These are phyloP conservation scores for Melinaea marsaeus DNA, from an alignment of 2,888 invertebrate genomes.

Conservation along the genomic window DNA sequence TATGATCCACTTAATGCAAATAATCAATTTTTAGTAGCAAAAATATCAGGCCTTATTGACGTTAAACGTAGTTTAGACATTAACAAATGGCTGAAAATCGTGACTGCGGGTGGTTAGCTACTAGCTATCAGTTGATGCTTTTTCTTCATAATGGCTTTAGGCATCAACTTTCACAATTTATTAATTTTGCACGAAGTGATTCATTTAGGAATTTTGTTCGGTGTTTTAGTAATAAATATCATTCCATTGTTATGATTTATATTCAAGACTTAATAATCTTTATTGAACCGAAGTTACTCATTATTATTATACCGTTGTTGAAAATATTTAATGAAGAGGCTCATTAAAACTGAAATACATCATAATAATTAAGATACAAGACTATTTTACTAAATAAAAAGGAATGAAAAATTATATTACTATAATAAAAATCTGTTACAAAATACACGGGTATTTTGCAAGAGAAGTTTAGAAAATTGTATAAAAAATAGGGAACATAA, in stretches of 20 bases:
- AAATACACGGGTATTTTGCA: too few relatives aligned
- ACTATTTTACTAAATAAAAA: not conserved
- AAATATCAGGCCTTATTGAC: constrained; percentile 5
- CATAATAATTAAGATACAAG: not conserved
- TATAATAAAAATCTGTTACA: too few relatives aligned
- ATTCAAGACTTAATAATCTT: not conserved
- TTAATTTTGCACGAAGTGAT: constrained; percentile 21
- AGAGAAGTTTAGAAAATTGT: too few relatives aligned
- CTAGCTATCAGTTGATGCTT: constrained; percentile 22
- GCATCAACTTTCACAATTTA: constrained; percentile 18
- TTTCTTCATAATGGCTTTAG: constrained; percentile 17
- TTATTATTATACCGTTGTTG: not conserved
- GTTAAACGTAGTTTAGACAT: constrained; percentile 30
- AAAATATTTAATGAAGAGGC: not conserved
- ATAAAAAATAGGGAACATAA: too few relatives aligned
- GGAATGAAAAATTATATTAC: too few relatives aligned
- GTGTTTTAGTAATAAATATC: constrained; percentile 3
- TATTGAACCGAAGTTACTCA: not conserved
- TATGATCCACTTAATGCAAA: too few relatives aligned
- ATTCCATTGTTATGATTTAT: not conserved
- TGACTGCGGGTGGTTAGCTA: constrained; percentile 30
- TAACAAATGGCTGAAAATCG: constrained; percentile 28
- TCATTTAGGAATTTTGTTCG: constrained; percentile 10
- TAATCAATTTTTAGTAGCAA: not conserved
- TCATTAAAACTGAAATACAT: not conserved